Base-by-base conservation (phyloP, 1,140 invertebrate genomes). In the Brachionus angularis region DNA sequence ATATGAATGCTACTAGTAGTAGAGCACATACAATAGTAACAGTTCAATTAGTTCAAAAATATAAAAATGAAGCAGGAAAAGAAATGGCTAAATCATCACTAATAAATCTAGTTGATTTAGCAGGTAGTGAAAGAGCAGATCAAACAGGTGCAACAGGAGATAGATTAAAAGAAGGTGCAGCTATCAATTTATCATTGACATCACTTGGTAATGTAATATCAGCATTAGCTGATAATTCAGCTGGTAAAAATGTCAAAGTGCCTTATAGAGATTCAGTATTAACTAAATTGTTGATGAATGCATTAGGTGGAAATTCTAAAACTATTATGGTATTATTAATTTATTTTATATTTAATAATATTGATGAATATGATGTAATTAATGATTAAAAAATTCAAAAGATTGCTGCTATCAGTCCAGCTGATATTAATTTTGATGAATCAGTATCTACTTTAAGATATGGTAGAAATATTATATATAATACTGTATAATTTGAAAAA, bases 1-100 rank as follows among this genome's bases (percentile, higher is more conserved):
- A 86, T 73, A 86, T 87, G 85, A 87, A 87, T 79, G 84, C 84
- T n/a, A 86, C 85, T 10, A 86, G 85, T 75, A 83, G 82, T 73
- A 82, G 86, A 72, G 85, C 86, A 50, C 86, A 87, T 76, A 87
- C 85, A n/a, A 86, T 87, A 74, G 84, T 86, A 33, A 80, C 82
- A 25, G 85, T 87, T 72, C 81, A 77, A 21, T 84, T 87, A 73
- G 77, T 81, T 31, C 86, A 87, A 78, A 86, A 85, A 73, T 79
- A 77, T 36, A 79, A 81, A 47, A 85, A 85, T 75, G 79, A 79
- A 18, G 79, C 79, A 10, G 85, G 84, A 14, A 80, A 85, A 72
- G 84, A 86, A 72, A 85, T 83, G 7, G 81, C 83, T 1, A 87
- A 85, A 76, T 81, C 79, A 14, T 84, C 86, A 18, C 75, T 84